These are phyloP conservation scores for Notothenia rossii DNA, from an alignment of 2,113 vertebrate genomes.

Conservation along the genomic window DNA sequence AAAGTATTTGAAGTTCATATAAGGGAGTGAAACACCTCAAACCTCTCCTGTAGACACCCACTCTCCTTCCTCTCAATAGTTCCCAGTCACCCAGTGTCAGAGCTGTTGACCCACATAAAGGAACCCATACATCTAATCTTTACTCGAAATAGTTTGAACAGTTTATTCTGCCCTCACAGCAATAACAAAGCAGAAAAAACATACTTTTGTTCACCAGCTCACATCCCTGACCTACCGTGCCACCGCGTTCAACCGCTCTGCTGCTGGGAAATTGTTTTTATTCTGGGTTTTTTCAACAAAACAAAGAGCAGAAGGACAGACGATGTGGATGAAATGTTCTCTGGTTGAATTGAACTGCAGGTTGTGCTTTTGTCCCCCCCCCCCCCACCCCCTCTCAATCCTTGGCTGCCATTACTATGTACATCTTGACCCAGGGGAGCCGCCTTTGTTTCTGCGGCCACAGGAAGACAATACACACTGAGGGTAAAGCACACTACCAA, in stretches of 20 bases:
- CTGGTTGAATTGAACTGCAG: constrained; percentile 31
- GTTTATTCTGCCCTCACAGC: background rate
- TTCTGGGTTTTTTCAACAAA: background rate
- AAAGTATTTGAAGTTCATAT: no score
- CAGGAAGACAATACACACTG: constrained; percentile 58
- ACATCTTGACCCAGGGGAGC: constrained; percentile 60
- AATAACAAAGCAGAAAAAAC: background rate
- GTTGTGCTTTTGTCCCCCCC: constrained; percentile 36
- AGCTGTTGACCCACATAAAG: constrained; percentile 5
- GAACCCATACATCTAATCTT: background rate
- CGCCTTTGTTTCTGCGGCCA: constrained; percentile 52
- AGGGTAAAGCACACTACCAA: constrained; percentile 51
- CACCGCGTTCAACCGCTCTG: background rate
- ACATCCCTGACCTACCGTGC: background rate
- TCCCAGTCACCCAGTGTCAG: background rate
- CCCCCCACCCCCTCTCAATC: background rate
- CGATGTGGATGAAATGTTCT: constrained; percentile 29
- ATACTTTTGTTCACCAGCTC: background rate
- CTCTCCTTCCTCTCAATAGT: no score
- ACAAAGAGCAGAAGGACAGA: constrained; percentile 3
- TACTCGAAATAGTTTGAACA: background rate
- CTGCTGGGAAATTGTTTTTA: background rate
- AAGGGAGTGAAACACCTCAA: no score
- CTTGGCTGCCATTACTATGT: constrained; percentile 39
- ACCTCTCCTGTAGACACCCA: no score